Evolutionary conservation across 2,888 invertebrate species (phyloP).

Genomic region (Chymomyza procnemis): DNA sequence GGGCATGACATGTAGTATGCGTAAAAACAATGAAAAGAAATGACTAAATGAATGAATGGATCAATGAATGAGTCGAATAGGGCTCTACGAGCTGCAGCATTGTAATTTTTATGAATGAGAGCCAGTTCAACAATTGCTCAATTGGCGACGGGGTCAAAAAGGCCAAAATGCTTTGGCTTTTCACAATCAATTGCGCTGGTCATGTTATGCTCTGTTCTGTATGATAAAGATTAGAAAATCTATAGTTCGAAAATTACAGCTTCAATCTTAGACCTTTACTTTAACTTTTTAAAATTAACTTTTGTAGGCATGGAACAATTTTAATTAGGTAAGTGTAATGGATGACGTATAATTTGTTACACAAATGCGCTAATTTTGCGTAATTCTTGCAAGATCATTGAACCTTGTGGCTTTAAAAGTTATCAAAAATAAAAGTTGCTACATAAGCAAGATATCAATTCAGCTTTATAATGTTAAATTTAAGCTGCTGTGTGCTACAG

Average conservation of each 20-base stretch:
- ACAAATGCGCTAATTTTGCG: background rate
- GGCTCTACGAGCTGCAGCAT: background rate
- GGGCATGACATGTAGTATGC: constrained; percentile 25
- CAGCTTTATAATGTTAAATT: background rate
- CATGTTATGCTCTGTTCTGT: constrained; percentile 34
- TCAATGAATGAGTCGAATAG: constrained; percentile 31
- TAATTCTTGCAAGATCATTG: constrained; percentile 18
- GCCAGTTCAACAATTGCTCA: constrained; percentile 55
- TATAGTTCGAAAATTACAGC: background rate
- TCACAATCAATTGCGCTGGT: constrained; percentile 59
- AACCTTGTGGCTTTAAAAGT: background rate
- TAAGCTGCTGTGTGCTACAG: background rate
- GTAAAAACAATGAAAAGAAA: constrained; percentile 23
- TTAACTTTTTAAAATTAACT: background rate
- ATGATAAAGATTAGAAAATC: background rate
- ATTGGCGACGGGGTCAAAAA: constrained; percentile 61
- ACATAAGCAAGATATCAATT: background rate
- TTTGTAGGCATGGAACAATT: too few species aligned
- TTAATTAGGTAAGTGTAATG: too few species aligned
- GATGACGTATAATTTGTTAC: too few species aligned
- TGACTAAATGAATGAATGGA: constrained; percentile 45
- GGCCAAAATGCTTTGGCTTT: constrained; percentile 57
- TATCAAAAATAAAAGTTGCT: background rate
- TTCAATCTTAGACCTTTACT: background rate
- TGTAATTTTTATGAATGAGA: constrained; percentile 36